Conservation (phyloP, 2,888 invertebrate species). For the Pecten maximus region DNA sequence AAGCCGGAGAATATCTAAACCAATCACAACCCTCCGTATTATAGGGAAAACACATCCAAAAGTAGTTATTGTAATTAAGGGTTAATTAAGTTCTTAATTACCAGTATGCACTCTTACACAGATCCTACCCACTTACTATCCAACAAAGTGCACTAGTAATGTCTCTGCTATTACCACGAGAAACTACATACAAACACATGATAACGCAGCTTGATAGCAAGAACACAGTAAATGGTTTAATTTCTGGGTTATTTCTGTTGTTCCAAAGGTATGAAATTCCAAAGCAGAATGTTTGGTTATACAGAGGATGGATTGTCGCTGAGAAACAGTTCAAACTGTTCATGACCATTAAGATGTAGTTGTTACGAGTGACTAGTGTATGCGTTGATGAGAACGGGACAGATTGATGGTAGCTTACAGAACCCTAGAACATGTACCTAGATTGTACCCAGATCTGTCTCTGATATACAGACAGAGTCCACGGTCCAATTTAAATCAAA, state of each 20-base stretch:
- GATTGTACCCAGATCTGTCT: neutral
- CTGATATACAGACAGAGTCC: neutral
- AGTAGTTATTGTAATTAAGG: slow-evolving; percentile 11
- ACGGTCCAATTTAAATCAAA: slow-evolving; percentile 26
- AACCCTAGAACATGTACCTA: neutral
- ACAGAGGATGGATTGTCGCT: neutral
- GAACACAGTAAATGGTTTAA: neutral
- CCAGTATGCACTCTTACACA: neutral
- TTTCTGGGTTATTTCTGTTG: neutral
- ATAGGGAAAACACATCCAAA: neutral
- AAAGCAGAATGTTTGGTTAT: neutral
- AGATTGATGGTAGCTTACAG: neutral
- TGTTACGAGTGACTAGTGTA: neutral
- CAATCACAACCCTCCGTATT: neutral
- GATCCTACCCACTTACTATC: slow-evolving; percentile 2
- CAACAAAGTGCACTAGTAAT: neutral
- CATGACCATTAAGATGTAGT: neutral
- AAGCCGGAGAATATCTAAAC: neutral
- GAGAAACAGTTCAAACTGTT: neutral
- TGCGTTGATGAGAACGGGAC: neutral
- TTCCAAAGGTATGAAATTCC: neutral
- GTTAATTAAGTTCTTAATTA: neutral
- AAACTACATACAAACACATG: neutral
- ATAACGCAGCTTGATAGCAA: neutral
- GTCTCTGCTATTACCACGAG: neutral